These are phyloP conservation scores for Mizuhopecten yessoensis DNA, from an alignment of 1,140 invertebrate species.

Conservation along the genomic window DNA sequence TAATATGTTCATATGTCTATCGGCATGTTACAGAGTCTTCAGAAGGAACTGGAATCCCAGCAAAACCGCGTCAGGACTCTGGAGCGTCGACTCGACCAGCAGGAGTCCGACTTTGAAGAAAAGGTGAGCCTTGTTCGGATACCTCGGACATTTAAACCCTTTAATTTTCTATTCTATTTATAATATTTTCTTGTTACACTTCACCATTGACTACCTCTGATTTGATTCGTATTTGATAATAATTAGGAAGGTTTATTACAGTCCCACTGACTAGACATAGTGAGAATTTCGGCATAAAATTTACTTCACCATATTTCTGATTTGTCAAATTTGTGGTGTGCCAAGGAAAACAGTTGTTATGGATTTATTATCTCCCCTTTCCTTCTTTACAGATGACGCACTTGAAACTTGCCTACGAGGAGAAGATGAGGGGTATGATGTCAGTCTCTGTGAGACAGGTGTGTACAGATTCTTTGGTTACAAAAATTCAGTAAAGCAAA, in stretches of 20 bases:
- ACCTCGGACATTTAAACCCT: too few species aligned
- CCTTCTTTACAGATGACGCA: slow-evolving; percentile 72
- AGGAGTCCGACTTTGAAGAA: slow-evolving; percentile 79
- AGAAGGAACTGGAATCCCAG: slow-evolving; percentile 77
- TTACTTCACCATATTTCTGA: too few species aligned
- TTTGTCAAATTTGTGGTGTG: too few species aligned
- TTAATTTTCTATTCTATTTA: too few species aligned
- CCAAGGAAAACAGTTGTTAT: too few species aligned
- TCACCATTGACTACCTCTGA: too few species aligned
- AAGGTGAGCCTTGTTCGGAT: slow-evolving; percentile 69
- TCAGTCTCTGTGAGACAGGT: slow-evolving; percentile 79
- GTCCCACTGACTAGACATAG: too few species aligned
- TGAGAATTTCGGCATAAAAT: too few species aligned
- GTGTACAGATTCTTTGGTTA: slow-evolving; percentile 44
- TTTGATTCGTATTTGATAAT: too few species aligned
- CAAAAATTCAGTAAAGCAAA: background rate
- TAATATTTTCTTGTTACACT: too few species aligned
- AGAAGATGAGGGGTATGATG: slow-evolving; percentile 80
- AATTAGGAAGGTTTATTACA: too few species aligned
- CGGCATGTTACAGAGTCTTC: slow-evolving; percentile 71
- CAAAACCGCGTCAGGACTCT: slow-evolving; percentile 70
- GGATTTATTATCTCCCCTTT: background rate
- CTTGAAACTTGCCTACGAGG: slow-evolving; percentile 78
- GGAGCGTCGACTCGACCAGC: slow-evolving; percentile 75
- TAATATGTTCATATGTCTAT: too few species aligned